Percentiles rank a stretch among this genome's conserved stretches.
These are phyloP conservation scores for Arenaria interpres DNA, from an alignment of 2,113 vertebrate species.

Conservation along the genomic window DNA sequence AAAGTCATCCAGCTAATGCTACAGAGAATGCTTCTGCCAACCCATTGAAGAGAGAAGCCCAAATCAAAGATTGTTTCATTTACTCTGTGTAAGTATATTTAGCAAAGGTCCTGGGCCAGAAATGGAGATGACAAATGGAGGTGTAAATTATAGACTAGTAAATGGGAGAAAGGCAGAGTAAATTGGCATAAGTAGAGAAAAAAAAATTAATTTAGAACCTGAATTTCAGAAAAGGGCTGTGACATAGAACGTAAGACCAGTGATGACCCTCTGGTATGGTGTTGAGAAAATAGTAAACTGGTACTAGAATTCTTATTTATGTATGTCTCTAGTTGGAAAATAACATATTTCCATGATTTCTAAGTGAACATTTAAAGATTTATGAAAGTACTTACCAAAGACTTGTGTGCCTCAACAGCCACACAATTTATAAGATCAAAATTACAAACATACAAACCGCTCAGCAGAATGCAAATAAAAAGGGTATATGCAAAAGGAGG, in stretches of 20 bases:
- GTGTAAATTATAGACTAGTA: not conserved
- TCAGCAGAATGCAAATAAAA: not conserved
- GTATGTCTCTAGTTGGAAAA: not conserved
- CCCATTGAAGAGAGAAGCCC: not conserved
- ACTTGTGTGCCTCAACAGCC: not conserved
- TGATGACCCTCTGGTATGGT: not conserved
- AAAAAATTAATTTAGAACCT: not conserved
- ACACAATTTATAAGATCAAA: not conserved
- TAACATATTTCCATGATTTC: not conserved
- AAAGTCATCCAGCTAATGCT: constrained; percentile 39
- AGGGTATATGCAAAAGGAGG: not conserved
- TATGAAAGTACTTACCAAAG: not conserved
- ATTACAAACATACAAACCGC: not conserved
- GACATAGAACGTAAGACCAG: not conserved
- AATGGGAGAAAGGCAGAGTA: not conserved
- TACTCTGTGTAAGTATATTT: not conserved
- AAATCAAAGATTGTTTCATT: not conserved
- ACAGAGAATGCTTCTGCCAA: not conserved
- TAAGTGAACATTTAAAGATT: not conserved
- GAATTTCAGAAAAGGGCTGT: not conserved
- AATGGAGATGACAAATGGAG: not conserved
- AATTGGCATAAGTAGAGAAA: not conserved
- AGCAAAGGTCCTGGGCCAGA: not conserved
- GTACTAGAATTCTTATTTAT: not conserved
- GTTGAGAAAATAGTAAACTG: not conserved